Base-by-base conservation (phyloP, 2,888 invertebrate genomes). In the Brachynemurus nebulosus region DNA sequence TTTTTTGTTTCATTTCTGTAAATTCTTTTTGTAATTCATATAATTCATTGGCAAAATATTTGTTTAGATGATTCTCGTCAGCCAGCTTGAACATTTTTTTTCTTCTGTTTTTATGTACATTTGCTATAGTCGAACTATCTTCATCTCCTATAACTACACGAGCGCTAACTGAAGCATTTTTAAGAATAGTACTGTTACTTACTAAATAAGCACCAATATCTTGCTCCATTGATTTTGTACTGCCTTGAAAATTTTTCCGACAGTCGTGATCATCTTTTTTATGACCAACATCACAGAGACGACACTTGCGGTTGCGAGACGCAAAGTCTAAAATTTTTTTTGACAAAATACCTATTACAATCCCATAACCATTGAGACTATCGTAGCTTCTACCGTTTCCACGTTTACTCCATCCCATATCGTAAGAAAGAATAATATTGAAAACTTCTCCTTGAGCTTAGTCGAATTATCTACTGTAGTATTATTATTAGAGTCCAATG, bases 161-260 rank as follows among this genome's bases (percentile, higher is more conserved):
- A 11, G 52, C 52, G 18, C 48, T 47, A 2, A 52, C n/a, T 27
- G 41, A 42, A 25, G 25, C 12, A 18, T 52, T 44, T 47, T 52
- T 47, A 6, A 54, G 42, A 45, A 53, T 47, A 2, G 16, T 38
- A 40, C 52, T 54, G 4, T 43, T 34, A 40, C 50, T 52, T 8
- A 52, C 42, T 18, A 55, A 21, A 34, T 49, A 23, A 6, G 48
- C 51, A 5, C 51, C 55, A 4, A 50, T 51, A 44, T 52, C 45
- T 11, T 55, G 42, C 40, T 58, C 54, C 56, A 56, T 57, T 1
- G 54, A 52, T 47, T 58, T 56, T 0, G 55, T 53, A 45, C 56
- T 57, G 5, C 53, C 55, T 8, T 27, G 11, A 30, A 54, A 55
- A 40, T 57, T 56, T 40, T 47, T 20, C 6, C 56, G 45, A 27